A percentile compares a stretch with the other conserved stretches of the same genome.
phyloP scores from a whole-genome alignment of 2,113 vertebrate species.

The Riparia riparia region DNA sequence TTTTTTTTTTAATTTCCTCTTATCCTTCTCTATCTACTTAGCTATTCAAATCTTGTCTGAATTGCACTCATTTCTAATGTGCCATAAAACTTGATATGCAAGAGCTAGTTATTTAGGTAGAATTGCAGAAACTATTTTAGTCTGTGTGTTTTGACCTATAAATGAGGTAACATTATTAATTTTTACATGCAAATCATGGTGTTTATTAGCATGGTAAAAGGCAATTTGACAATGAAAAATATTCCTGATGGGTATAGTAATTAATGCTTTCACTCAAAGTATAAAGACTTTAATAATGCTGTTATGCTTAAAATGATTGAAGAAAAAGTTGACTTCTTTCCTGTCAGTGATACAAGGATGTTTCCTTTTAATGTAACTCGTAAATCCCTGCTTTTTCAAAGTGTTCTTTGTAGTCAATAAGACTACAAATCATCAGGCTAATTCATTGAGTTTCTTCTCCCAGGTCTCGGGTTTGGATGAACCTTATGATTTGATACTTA shows the following conservation, averaged over 20 bases:
- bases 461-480: neutral
- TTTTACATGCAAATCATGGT: constrained; percentile 9
- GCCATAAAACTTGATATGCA: constrained; percentile 34
- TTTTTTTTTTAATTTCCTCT: neutral
- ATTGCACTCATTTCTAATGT: constrained; percentile 30
- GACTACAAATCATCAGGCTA: neutral
- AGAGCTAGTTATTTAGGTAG: constrained; percentile 56
- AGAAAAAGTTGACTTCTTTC: constrained; percentile 26
- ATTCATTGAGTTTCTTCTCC: constrained; percentile 29
- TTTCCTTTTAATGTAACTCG: neutral
- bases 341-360: neutral
- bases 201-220: constrained; percentile 26
- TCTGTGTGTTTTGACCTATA: constrained; percentile 54
- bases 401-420: neutral
- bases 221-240: constrained; percentile 21
- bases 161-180: constrained; percentile 31
- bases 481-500: neutral
- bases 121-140: constrained; percentile 49
- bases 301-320: neutral
- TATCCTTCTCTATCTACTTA: constrained; percentile 20
- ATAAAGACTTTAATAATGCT: constrained; percentile 2
- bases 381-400: neutral
- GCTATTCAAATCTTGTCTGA: constrained; percentile 27
- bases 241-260: constrained; percentile 26
- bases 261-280: constrained; percentile 43